phyloP scores from a whole-genome alignment of 2,888 invertebrate genomes.

The Dynastes grantii region DNA sequence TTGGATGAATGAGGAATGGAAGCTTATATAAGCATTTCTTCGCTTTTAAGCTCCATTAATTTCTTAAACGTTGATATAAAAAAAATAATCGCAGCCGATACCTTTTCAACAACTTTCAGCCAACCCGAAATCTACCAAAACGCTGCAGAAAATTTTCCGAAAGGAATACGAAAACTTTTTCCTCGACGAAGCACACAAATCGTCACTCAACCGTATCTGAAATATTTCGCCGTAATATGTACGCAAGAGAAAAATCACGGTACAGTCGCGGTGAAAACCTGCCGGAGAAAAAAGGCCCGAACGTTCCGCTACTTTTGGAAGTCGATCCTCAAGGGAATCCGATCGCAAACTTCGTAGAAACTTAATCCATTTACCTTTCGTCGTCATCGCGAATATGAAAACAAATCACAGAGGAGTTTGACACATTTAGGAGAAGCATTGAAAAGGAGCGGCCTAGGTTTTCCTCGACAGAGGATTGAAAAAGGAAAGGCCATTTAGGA shows the following conservation, averaged over 20 bases:
- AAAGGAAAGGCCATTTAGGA: not conserved
- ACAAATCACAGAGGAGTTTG: conserved; percentile 34
- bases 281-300: not conserved
- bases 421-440: conserved; percentile 9
- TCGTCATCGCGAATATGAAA: conserved; percentile 30
- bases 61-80: not conserved
- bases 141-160: not conserved
- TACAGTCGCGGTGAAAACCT: not conserved
- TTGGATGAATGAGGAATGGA: no score
- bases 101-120: not conserved
- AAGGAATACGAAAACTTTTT: conserved; percentile 6
- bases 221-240: conserved; percentile 11
- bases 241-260: conserved; percentile 7
- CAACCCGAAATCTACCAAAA: not conserved
- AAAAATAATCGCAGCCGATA: not conserved
- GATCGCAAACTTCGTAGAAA: conserved; percentile 37
- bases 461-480: not conserved
- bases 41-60: conserved; percentile 5
- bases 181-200: conserved; percentile 1
- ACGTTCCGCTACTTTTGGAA: conserved; percentile 5
- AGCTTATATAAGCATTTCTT: not conserved
- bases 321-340: conserved; percentile 18
- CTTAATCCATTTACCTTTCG: conserved; percentile 45
- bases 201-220: conserved; percentile 14
- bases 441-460: not conserved